Evolutionary conservation across 2,888 invertebrate species (phyloP).

Genomic region (Lucinisca nassula): DNA sequence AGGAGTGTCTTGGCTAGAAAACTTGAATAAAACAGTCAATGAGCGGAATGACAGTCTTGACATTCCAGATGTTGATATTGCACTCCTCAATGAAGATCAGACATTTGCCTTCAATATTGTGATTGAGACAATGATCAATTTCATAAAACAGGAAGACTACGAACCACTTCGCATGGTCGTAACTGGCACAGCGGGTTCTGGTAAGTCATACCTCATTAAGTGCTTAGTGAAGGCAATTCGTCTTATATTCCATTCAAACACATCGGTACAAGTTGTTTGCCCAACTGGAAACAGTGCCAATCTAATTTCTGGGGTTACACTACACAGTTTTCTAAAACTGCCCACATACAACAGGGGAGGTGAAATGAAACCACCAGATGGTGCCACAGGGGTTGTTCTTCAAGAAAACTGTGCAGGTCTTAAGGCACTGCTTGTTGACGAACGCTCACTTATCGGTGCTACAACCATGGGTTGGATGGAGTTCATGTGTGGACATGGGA

Average conservation of each 20-base stretch:
- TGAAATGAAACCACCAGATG: slow-evolving; percentile 68
- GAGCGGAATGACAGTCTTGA: not conserved
- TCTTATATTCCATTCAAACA: slow-evolving; percentile 44
- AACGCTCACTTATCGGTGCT: slow-evolving; percentile 59
- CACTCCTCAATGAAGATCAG: slow-evolving; percentile 63
- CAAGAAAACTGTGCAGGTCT: slow-evolving; percentile 60
- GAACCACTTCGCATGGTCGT: slow-evolving; percentile 57
- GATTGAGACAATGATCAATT: slow-evolving; percentile 48
- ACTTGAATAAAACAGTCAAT: not conserved
- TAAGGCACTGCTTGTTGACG: slow-evolving; percentile 65
- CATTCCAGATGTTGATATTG: slow-evolving; percentile 50
- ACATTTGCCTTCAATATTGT: slow-evolving; percentile 57
- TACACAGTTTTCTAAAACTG: slow-evolving; percentile 69
- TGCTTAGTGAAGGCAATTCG: slow-evolving; percentile 60
- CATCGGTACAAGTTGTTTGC: slow-evolving; percentile 65
- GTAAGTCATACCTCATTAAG: slow-evolving; percentile 65
- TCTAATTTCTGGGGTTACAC: slow-evolving; percentile 64
- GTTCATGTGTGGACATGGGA: slow-evolving; percentile 29
- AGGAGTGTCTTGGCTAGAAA: not conserved
- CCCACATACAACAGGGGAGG: slow-evolving; percentile 54
- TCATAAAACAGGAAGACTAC: slow-evolving; percentile 14
- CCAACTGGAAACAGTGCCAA: slow-evolving; percentile 73
- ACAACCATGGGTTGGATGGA: slow-evolving; percentile 59
- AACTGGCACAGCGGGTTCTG: slow-evolving; percentile 66
- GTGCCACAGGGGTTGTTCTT: slow-evolving; percentile 43